A percentile compares a stretch with the other conserved stretches of the same genome.
These are phyloP conservation scores for Lampris incognitus DNA, from an alignment of 2,113 vertebrate species.

Conservation along the genomic window DNA sequence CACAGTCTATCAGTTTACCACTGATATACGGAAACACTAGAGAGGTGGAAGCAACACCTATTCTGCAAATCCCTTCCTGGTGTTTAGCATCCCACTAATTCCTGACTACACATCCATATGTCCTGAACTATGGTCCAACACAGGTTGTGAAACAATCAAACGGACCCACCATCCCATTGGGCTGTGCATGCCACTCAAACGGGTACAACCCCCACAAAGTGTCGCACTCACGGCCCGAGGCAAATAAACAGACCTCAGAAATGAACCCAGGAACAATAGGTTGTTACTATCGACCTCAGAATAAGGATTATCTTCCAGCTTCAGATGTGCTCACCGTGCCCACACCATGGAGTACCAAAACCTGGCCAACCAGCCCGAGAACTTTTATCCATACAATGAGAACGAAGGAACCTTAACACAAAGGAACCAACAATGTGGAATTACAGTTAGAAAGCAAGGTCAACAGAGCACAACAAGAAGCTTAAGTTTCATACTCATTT, in stretches of 20 bases:
- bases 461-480: not conserved
- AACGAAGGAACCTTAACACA: not conserved
- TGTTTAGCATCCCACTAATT: not conserved
- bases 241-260: not conserved
- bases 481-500: not conserved
- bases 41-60: not conserved
- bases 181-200: slow-evolving; percentile 27
- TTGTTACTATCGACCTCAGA: not conserved
- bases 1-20: slow-evolving; percentile 16
- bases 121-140: too few relatives aligned
- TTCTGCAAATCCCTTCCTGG: not conserved
- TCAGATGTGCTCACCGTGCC: not conserved
- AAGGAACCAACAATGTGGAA: not conserved
- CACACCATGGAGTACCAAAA: slow-evolving; percentile 2
- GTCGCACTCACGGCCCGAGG: slow-evolving; percentile 16
- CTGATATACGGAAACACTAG: not conserved
- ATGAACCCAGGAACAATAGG: not conserved
- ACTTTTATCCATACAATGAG: not conserved
- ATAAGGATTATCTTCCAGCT: not conserved
- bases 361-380: not conserved
- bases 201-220: slow-evolving; percentile 41
- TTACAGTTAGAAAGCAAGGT: not conserved
- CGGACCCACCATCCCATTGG: slow-evolving; percentile 11
- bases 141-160: not conserved
- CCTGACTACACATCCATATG: not conserved